Evolutionary conservation across 2,113 vertebrate species (phyloP), one percentile per base, ranked within the genome.

Genomic region (Entomyzon cyanotis): DNA sequence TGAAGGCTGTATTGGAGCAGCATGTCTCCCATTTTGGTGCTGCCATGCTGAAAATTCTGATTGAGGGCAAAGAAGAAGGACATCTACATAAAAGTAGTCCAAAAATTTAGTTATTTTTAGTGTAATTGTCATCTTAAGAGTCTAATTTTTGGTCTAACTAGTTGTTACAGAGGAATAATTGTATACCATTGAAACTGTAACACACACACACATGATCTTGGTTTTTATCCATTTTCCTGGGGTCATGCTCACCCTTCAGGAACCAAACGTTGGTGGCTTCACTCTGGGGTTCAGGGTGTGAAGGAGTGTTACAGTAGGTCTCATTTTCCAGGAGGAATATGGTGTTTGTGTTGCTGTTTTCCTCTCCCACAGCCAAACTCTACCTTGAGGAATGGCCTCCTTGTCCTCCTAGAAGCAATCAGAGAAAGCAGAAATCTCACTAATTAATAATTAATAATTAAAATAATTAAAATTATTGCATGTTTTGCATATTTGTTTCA

Each of bases 271-370:
- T 47, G 15, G 41, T 52, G 33, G 19, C 22, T 87, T 74, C 30
- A 41, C 14, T 7, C 19, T 33, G 30, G 60, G 12, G 16, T n/a
- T 69, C 0, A 1, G 7, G 67, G 41, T 46, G 35, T 44, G 42
- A 22, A 47, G 27, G 7, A 10, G 4, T 17, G 5, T 47, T 53
- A 23, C 1, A 2, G 15, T 6, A 30, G 0, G 3, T 42, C 1
- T 7, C 10, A 10, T 62, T 73, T 20, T 21, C 30, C 7, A 2
- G 24, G 28, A 28, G 37, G n/a, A 63, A 33, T 15, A 17, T 9
- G 19, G 12, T 37, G 19, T 42, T 74, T 13, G 1, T 28, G 10
- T 58, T 33, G 18, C 30, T 20, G 39, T 10, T 42, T 63, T 52
- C 44, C 12, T 47, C 16, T 69, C 15, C 18, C 12, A 50, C 35